Conservation (phyloP, 2,797 vertebrate genomes). For the Mormyrops boulengeri region DNA sequence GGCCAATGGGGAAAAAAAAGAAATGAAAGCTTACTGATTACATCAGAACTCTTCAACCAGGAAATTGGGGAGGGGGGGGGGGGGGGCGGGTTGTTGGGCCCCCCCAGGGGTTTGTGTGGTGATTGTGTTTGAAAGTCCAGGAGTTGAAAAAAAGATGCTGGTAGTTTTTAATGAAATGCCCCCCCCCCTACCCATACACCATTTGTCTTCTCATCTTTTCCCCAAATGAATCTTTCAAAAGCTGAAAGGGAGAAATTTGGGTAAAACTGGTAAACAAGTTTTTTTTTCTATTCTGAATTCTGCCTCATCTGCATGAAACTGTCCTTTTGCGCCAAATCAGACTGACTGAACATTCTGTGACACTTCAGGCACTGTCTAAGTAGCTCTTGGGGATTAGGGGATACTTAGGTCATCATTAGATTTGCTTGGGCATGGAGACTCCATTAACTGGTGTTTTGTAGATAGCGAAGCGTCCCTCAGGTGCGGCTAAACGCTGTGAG, state of each 20-base stretch:
- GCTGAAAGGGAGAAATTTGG: background rate
- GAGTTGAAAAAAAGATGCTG: background rate
- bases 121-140: slow-evolving; percentile 30
- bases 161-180: slow-evolving; percentile 27
- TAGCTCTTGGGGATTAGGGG: background rate
- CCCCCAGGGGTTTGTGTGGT: slow-evolving; percentile 32
- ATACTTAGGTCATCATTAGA: background rate
- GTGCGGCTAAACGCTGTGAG: background rate
- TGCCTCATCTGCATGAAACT: background rate
- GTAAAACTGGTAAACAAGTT: background rate
- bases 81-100: slow-evolving; percentile 23
- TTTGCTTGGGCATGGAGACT: background rate
- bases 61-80: background rate
- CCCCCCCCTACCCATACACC: background rate
- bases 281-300: background rate
- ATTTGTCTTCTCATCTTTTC: background rate
- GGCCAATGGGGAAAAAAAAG: background rate
- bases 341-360: slow-evolving; percentile 19
- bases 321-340: background rate
- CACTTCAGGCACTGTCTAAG: background rate
- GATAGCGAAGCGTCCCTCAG: background rate
- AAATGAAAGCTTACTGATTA: slow-evolving; percentile 21
- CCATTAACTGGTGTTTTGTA: background rate
- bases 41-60: slow-evolving; percentile 23
- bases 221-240: background rate